Percentiles rank a stretch among this genome's conserved stretches.
Evolutionary conservation across 2,888 invertebrate genomes (phyloP).

Genomic region (Sarcophaga rosellei): DNA sequence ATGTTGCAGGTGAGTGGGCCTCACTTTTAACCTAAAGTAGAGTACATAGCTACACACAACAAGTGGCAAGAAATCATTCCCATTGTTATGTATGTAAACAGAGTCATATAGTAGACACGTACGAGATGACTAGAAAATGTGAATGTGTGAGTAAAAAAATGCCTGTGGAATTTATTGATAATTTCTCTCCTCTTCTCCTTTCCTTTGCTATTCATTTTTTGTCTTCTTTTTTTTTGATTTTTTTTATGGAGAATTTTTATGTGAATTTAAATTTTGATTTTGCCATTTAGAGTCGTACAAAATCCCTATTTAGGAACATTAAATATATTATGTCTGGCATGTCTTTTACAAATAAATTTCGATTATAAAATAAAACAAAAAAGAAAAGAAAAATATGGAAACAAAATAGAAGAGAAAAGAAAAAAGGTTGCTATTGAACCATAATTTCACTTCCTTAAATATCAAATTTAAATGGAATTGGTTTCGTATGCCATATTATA

Average conservation of each 20-base stretch:
- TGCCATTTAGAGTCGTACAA: not conserved
- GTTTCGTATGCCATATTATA: too few species aligned
- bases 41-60: not conserved
- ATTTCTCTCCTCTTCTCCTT: too few species aligned
- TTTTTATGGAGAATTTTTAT: slow-evolving; percentile 7
- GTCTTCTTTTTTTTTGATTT: not conserved
- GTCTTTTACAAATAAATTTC: not conserved
- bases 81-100: not conserved
- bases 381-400: not conserved
- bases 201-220: not conserved
- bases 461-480: too few species aligned
- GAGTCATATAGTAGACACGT: not conserved
- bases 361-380: not conserved
- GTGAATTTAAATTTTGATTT: slow-evolving; percentile 44
- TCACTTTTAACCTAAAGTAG: too few species aligned
- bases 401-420: too few species aligned
- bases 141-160: not conserved
- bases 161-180: not conserved
- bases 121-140: not conserved
- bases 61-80: not conserved
- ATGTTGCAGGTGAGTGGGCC: too few species aligned
- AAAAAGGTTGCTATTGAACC: too few species aligned
- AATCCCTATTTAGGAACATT: not conserved
- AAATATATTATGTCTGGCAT: not conserved
- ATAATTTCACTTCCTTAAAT: too few species aligned